Base-by-base conservation (phyloP, 2,797 vertebrate genomes). In the Enteromius viviparus region DNA sequence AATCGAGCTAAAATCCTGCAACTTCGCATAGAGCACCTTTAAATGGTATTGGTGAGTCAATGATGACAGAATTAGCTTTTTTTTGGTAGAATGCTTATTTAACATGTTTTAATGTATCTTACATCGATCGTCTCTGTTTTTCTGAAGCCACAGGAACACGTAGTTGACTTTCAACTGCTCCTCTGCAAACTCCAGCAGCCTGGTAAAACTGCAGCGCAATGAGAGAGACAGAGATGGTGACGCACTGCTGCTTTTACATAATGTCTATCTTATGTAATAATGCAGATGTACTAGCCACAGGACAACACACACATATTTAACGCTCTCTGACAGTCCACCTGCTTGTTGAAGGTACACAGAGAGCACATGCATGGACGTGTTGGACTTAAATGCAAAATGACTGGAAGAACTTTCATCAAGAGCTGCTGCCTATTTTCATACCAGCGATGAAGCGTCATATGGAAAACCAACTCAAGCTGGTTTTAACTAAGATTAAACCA, bases 111-210 rank as follows among this genome's bases (percentile, higher is more conserved):
- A 81, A 40, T 75, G 78, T 5, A 26, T 62, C 96, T 96, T 92
- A 99, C 98, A 86, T 96, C 96, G 94, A 90, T 99, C 98, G 89
- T 97, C 97, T 92, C 98, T 95, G 94, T 91, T 95, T 95, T 98
- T 98, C 86, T 95, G 94, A 94, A 99, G 98, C 95, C 97, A 99
- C 92, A 99, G 92, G 91, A 99, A 98, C 92, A 99, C 96, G 0
- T 95, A 95, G 93, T 93, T 95, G 88, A 97, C 96, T 95, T 98
- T 97, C 93, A 99, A 95, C 92, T 97, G 97, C 92, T 99, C 98
- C 91, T 99, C 98, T 75, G 97, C 96, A 88, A 97, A 98, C 92
- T 97, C 97, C 83, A 99, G 90, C 89, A 99, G 95, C 87, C 96
- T 96, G 47, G 96, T 96, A 53, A 99, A 96, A 93, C 98, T 99